Evolutionary conservation across 2,888 invertebrate species (phyloP), one percentile per base, ranked within the genome.

Genomic region (Nomada fucata): DNA sequence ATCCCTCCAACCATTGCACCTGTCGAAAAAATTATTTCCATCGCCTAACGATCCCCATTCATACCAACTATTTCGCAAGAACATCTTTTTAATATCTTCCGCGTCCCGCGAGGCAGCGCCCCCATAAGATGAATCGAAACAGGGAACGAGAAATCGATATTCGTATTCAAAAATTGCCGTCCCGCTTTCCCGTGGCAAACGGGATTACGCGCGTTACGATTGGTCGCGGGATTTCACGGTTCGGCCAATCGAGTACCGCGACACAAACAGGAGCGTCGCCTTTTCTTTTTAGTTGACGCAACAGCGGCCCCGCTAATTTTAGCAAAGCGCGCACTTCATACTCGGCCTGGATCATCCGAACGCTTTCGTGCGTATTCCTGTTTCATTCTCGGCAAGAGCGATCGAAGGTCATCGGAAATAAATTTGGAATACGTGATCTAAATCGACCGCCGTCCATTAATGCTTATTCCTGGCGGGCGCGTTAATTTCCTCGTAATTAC

Each of bases 251-350:
- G 79, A 82, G 85, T 65, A 63, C 65, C 70, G 78, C 87, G 89
- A 86, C 87, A 86, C 82, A 85, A 88, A 88, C 86, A 76, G 78
- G 65, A 79, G 89, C 89, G 82, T 89, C 89, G 87, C 68, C 83
- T 90, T 90, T 90, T 90, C 88, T 89, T 90, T 89, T 90, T 89
- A 13, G 86, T 88, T 86, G 85, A 90, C 90, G 89, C 88, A 88
- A 90, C 84, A 23, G 23, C 57, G 11, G 71, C 76, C 63, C 15
- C 76, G 79, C 90, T 91, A 91, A 91, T 89, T 90, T 90, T 91
- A 91, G 90, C 71, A 44, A 59, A 74, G 61, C 82, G 85, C 85
- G 80, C 82, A 85, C 85, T 87, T 88, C 86, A 87, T 88, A 83
- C 88, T 84, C 88, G 88, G 75, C 86, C 88, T 88, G 88, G 88